Percentiles rank a stretch among this genome's conserved stretches.
Conservation (phyloP, 2,797 vertebrate genomes). For the Ambastaia sidthimunki region DNA sequence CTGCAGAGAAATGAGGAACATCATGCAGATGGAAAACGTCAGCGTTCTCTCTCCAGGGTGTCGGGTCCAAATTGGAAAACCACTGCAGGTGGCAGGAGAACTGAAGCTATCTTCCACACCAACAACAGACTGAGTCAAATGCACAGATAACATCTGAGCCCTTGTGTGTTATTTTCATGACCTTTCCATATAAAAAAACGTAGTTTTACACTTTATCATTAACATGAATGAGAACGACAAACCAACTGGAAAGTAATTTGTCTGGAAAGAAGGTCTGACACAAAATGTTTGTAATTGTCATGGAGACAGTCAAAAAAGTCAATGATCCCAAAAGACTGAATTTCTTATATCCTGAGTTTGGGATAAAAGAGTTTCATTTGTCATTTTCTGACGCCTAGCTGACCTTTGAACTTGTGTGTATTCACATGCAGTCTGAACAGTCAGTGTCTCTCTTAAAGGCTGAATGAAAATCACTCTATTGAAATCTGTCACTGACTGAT, state of each 20-base stretch:
- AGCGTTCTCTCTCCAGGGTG: conserved; percentile 51
- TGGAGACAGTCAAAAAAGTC: conserved; percentile 2
- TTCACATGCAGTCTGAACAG: too few species aligned
- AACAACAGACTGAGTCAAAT: conserved; percentile 13
- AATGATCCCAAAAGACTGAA: neutral
- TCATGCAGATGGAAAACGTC: conserved; percentile 51
- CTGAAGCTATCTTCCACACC: conserved; percentile 19
- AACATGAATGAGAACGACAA: neutral
- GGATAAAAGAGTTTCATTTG: conserved; percentile 6
- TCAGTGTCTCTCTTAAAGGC: too few species aligned
- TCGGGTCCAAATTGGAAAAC: conserved; percentile 52
- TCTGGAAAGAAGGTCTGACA: neutral
- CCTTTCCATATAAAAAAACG: conserved; percentile 13
- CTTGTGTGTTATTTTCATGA: conserved; percentile 41
- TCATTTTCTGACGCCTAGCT: neutral
- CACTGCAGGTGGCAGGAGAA: conserved; percentile 31
- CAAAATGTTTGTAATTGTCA: conserved; percentile 15
- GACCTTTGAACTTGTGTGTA: too few species aligned
- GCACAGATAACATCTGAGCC: conserved; percentile 42
- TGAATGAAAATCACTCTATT: too few species aligned
- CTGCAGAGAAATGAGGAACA: conserved; percentile 61
- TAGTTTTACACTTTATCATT: neutral
- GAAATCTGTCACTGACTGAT: too few species aligned
- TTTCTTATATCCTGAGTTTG: neutral
- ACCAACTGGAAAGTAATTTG: neutral